phyloP scores from a whole-genome alignment of 1,140 invertebrate species.

The Drosophila ironensis region DNA sequence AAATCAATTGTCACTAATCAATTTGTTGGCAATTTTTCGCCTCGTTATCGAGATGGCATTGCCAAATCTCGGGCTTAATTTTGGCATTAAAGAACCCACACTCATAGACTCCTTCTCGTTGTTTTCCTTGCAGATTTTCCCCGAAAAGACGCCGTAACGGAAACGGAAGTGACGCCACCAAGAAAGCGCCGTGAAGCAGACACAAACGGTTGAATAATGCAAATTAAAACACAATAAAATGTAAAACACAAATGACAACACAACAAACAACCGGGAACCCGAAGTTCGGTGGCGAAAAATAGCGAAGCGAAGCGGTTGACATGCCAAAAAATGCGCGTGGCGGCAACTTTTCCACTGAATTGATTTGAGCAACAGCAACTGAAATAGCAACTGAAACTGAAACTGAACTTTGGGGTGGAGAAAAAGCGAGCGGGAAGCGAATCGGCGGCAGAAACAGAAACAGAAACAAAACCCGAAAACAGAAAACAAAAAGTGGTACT shows the following conservation, averaged over 20 bases:
- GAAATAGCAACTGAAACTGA: neutral
- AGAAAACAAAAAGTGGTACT: neutral
- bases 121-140: slow-evolving; percentile 27
- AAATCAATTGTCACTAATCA: too few relatives aligned
- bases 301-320: slow-evolving; percentile 18
- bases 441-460: neutral
- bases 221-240: slow-evolving; percentile 80
- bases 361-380: slow-evolving; percentile 49
- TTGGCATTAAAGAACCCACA: neutral
- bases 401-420: too few relatives aligned
- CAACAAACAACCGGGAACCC: slow-evolving; percentile 1
- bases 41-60: too few relatives aligned
- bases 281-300: slow-evolving; percentile 1
- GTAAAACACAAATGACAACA: slow-evolving; percentile 59
- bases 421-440: too few relatives aligned
- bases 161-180: slow-evolving; percentile 61
- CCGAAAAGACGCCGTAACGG: slow-evolving; percentile 26
- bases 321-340: slow-evolving; percentile 57
- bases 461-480: neutral
- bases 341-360: slow-evolving; percentile 77
- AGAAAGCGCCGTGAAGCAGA: slow-evolving; percentile 1
- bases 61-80: too few relatives aligned
- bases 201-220: slow-evolving; percentile 68
- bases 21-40: too few relatives aligned
- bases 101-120: slow-evolving; percentile 2